These are phyloP conservation scores for Copidosoma aretas DNA, from an alignment of 2,888 invertebrate species.

Conservation along the genomic window DNA sequence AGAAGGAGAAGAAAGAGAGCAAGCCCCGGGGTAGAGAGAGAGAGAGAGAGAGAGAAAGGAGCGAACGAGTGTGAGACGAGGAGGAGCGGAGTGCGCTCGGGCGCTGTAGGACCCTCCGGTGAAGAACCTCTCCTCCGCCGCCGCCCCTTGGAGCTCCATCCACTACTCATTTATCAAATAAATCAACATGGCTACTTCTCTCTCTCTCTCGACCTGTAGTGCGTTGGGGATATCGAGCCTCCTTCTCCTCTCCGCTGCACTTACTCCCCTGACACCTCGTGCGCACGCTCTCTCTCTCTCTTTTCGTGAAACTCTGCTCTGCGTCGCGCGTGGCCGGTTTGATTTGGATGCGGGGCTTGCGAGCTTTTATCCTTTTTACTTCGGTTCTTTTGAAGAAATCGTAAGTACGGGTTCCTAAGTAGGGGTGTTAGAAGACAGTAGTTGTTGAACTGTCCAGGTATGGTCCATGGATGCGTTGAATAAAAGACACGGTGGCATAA, in stretches of 20 bases:
- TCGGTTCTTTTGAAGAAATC: not conserved
- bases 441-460: too few species aligned
- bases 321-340: conserved; percentile 32
- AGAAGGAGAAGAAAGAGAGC: conserved; percentile 29
- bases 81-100: conserved; percentile 58
- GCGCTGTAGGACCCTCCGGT: conserved; percentile 60
- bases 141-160: conserved; percentile 53
- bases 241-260: not conserved
- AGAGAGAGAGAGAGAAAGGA: conserved; percentile 34
- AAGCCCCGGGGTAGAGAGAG: conserved; percentile 8
- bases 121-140: conserved; percentile 52
- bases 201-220: conserved; percentile 49
- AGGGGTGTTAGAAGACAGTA: too few species aligned
- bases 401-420: not conserved
- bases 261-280: not conserved
- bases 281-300: not conserved
- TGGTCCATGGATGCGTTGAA: too few species aligned
- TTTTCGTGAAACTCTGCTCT: not conserved
- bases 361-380: not conserved
- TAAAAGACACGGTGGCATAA: too few species aligned
- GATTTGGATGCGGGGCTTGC: conserved; percentile 33
- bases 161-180: conserved; percentile 61
- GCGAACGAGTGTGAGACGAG: conserved; percentile 37
- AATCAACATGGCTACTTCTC: conserved; percentile 60
- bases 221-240: conserved; percentile 51